Conservation (phyloP, 2,797 vertebrate genomes). For the Mionectes olivaceus region DNA sequence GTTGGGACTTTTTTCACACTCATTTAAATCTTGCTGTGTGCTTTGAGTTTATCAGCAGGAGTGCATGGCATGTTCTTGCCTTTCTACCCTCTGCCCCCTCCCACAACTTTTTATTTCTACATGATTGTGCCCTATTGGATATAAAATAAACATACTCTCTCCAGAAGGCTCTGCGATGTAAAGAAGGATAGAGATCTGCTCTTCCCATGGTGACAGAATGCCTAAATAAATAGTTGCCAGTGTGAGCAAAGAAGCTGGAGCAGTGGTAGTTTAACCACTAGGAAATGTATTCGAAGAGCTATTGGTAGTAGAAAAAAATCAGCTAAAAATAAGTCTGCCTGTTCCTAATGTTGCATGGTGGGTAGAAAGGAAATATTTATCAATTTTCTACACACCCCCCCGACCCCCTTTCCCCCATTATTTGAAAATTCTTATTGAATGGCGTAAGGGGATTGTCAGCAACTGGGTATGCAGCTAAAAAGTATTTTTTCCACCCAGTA, state of each 20-base stretch:
- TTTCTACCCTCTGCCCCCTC: neutral
- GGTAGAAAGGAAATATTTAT: neutral
- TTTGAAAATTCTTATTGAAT: neutral
- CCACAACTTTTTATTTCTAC: neutral
- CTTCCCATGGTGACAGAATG: slow-evolving; percentile 6
- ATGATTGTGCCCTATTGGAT: neutral
- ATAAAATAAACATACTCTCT: neutral
- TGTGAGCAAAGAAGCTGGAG: slow-evolving; percentile 4
- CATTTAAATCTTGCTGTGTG: neutral
- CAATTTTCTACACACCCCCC: neutral
- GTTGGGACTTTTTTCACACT: neutral
- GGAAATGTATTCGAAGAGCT: neutral
- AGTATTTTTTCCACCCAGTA: neutral
- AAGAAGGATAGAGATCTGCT: neutral
- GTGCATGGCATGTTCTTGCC: neutral
- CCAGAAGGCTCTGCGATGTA: neutral
- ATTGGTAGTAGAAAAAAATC: neutral
- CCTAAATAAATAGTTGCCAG: slow-evolving; percentile 4
- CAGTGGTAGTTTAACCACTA: neutral
- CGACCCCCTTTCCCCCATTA: neutral
- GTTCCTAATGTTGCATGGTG: neutral
- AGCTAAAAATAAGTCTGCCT: neutral
- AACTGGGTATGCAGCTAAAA: neutral
- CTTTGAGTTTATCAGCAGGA: neutral
- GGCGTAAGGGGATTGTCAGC: neutral